Conservation (phyloP, 2,113 vertebrate species). For the Pseudorasbora parva region DNA sequence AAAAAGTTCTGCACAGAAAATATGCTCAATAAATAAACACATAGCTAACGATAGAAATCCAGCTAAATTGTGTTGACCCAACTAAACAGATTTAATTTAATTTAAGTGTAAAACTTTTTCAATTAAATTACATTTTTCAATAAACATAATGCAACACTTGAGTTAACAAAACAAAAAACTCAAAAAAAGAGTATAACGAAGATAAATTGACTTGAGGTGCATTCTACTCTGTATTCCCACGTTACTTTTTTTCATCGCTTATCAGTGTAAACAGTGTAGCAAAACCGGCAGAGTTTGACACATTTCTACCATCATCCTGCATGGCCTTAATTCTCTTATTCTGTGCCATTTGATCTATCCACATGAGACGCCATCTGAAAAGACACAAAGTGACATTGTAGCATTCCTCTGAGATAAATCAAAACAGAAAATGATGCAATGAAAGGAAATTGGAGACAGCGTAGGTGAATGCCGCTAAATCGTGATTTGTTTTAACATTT, state of each 20-base stretch:
- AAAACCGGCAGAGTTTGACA: neutral
- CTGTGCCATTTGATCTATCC: conserved; percentile 40
- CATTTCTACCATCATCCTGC: neutral
- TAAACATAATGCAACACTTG: neutral
- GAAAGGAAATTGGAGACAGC: conserved; percentile 23
- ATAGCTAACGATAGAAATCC: too few species aligned
- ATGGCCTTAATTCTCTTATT: neutral
- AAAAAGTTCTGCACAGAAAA: too few species aligned
- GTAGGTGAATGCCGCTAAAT: neutral
- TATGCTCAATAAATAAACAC: too few species aligned
- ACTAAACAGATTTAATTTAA: too few species aligned
- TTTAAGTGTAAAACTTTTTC: too few species aligned
- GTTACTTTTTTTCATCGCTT: neutral
- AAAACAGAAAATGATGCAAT: conserved; percentile 32
- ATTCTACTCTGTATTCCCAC: neutral
- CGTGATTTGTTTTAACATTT: conserved; percentile 17
- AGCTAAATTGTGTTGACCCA: too few species aligned
- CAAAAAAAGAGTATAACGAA: neutral
- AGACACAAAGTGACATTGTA: conserved; percentile 22
- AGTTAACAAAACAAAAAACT: neutral
- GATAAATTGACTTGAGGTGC: neutral
- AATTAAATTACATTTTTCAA: too few species aligned
- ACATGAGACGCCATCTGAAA: conserved; percentile 31
- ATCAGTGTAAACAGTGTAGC: neutral
- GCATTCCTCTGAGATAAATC: conserved; percentile 14